These are phyloP conservation scores for Hippolais icterina DNA, from an alignment of 2,113 vertebrate genomes.

Conservation along the genomic window DNA sequence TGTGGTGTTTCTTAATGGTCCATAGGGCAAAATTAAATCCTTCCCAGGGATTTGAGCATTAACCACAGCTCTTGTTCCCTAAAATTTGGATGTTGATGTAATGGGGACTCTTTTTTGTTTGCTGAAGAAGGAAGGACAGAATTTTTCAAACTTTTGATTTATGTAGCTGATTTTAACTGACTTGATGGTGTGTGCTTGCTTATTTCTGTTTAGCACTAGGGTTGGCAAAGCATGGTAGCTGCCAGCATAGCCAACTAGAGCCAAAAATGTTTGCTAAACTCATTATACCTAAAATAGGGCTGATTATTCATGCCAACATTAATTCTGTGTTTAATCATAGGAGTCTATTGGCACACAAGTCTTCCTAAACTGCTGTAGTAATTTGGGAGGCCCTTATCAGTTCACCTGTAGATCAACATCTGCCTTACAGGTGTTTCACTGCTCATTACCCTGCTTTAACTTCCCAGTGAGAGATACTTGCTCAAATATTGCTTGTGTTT, in stretches of 20 bases:
- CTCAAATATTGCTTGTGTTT: slow-evolving; percentile 22
- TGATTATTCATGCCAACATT: slow-evolving; percentile 8
- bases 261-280: slow-evolving; percentile 12
- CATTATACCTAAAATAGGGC: slow-evolving; percentile 23
- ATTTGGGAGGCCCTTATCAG: not conserved
- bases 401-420: not conserved
- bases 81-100: not conserved
- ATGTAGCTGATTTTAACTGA: not conserved
- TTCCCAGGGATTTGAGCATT: slow-evolving; percentile 22
- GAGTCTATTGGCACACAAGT: not conserved
- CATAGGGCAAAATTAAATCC: slow-evolving; percentile 13
- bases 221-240: not conserved
- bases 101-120: not conserved
- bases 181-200: not conserved
- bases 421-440: not conserved
- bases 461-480: not conserved
- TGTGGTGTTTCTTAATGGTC: slow-evolving; percentile 19
- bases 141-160: not conserved
- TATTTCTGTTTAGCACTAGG: not conserved
- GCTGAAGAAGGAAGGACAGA: not conserved
- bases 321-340: not conserved
- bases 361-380: not conserved
- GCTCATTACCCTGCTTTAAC: not conserved
- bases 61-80: not conserved
- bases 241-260: not conserved